Percentiles rank a stretch among this genome's conserved stretches.
Evolutionary conservation across 2,797 vertebrate species (phyloP).

Genomic region (Neoniphon sammara): DNA sequence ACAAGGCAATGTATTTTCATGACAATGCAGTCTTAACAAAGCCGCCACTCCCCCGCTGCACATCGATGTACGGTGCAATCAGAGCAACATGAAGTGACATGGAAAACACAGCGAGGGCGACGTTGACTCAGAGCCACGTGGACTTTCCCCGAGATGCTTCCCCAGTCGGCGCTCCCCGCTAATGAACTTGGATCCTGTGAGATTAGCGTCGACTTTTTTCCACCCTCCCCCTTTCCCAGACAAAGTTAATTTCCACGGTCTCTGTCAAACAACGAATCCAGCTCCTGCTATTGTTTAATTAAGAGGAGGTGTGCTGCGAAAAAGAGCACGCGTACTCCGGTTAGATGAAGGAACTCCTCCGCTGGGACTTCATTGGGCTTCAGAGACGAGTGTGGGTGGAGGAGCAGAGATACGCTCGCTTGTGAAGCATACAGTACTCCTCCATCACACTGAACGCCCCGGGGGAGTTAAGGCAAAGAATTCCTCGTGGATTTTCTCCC

Average conservation of each 20-base stretch:
- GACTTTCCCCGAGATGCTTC: too few species aligned
- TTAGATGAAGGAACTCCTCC: slow-evolving; percentile 75
- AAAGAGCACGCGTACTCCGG: slow-evolving; percentile 52
- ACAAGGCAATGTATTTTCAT: too few species aligned
- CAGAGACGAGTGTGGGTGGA: slow-evolving; percentile 73
- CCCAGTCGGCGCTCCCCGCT: too few species aligned
- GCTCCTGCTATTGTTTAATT: slow-evolving; percentile 75
- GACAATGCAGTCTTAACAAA: too few species aligned
- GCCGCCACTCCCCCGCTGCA: too few species aligned
- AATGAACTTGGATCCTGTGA: slow-evolving; percentile 46
- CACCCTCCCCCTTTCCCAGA: slow-evolving; percentile 21
- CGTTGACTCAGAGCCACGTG: too few species aligned
- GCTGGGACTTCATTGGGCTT: slow-evolving; percentile 67
- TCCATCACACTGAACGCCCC: slow-evolving; percentile 67
- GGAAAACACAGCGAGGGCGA: too few species aligned
- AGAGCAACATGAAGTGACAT: too few species aligned
- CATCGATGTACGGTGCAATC: too few species aligned
- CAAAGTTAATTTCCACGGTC: slow-evolving; percentile 57
- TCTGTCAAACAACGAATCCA: slow-evolving; percentile 59
- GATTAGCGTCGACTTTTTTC: slow-evolving; percentile 31
- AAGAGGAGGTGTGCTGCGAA: slow-evolving; percentile 69
- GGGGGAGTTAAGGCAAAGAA: slow-evolving; percentile 65
- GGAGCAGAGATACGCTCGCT: slow-evolving; percentile 68
- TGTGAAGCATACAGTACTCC: slow-evolving; percentile 73
- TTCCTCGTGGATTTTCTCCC: slow-evolving; percentile 74